phyloP scores from a whole-genome alignment of 2,113 vertebrate species.

The Orientallactaga bullata region DNA sequence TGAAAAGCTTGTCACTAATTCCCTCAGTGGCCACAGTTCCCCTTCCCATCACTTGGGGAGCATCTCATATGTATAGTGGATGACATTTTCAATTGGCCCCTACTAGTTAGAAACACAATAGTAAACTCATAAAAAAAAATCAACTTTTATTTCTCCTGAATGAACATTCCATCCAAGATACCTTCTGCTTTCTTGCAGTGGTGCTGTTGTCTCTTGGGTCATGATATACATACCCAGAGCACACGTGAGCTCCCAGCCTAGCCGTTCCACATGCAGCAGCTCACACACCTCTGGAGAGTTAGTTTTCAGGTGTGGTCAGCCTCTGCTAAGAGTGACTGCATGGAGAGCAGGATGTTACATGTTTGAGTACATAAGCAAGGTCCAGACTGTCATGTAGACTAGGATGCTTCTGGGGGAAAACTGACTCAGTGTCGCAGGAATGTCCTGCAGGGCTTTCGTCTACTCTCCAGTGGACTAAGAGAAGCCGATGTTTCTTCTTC shows the following conservation, averaged over 20 bases:
- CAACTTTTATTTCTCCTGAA: neutral
- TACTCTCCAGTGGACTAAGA: neutral
- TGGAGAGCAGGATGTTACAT: neutral
- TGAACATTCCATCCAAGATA: neutral
- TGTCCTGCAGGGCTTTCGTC: neutral
- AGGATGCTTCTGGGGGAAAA: neutral
- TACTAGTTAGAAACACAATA: neutral
- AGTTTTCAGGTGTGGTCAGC: neutral
- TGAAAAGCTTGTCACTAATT: neutral
- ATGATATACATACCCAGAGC: neutral
- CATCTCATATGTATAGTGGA: neutral
- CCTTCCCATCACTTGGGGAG: neutral
- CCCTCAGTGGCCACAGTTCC: neutral
- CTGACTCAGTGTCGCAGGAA: neutral
- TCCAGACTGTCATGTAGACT: neutral
- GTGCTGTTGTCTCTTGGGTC: neutral
- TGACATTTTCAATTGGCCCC: neutral
- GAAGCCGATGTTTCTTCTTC: neutral
- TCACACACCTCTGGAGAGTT: neutral
- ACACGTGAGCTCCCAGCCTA: fast-evolving
- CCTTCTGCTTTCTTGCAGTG: neutral
- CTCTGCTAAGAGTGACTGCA: neutral
- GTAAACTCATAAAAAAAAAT: neutral
- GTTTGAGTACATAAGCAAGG: neutral
- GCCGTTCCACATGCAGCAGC: neutral